These are phyloP conservation scores for Sinella curviseta DNA, from an alignment of 1,140 invertebrate genomes.

Conservation along the genomic window DNA sequence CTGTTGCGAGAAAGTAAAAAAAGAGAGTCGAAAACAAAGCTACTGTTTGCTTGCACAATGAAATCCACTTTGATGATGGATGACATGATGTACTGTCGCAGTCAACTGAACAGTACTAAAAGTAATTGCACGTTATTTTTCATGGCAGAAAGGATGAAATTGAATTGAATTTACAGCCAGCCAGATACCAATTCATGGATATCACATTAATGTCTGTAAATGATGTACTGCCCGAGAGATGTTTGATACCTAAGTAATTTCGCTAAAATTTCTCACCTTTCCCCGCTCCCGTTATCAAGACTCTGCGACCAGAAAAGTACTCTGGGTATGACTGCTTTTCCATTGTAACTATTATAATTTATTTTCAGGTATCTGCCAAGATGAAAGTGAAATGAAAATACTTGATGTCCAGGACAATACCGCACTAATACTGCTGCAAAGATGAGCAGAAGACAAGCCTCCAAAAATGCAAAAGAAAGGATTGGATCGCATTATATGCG, in stretches of 20 bases:
- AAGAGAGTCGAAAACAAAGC: not conserved
- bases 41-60: slow-evolving; percentile 12
- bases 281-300: slow-evolving; percentile 14
- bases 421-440: too few species aligned
- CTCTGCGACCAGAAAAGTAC: not conserved
- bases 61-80: slow-evolving; percentile 23
- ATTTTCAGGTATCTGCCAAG: too few species aligned
- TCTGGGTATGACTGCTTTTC: too few species aligned
- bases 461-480: not conserved
- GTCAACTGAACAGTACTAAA: too few species aligned
- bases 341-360: too few species aligned
- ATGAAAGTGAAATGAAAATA: not conserved
- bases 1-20: not conserved
- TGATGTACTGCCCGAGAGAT: not conserved
- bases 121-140: too few species aligned
- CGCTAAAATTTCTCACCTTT: not conserved
- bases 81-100: slow-evolving; percentile 10
- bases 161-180: not conserved
- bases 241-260: not conserved
- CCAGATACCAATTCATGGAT: too few species aligned
- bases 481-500: too few species aligned
- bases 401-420: too few species aligned
- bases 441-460: too few species aligned
- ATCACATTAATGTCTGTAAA: not conserved
- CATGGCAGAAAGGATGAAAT: too few species aligned